These are phyloP conservation scores for Sepioteuthis lessoniana DNA, from an alignment of 2,888 invertebrate genomes.

Conservation along the genomic window DNA sequence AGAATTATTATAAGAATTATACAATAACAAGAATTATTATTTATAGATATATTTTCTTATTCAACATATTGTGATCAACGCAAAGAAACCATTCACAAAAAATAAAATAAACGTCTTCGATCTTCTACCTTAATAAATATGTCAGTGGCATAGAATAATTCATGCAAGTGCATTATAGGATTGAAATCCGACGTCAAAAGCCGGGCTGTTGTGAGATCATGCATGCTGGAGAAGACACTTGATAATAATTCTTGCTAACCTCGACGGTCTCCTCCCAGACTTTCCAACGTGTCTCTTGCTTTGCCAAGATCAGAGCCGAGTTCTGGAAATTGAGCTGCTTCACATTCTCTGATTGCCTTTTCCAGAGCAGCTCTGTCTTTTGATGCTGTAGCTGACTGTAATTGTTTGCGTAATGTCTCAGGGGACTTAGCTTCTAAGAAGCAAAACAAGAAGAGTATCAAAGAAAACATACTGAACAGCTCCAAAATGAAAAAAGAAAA, in stretches of 20 bases:
- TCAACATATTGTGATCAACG: too few relatives aligned
- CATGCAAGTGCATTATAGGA: neutral
- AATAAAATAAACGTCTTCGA: too few relatives aligned
- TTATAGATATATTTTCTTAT: too few relatives aligned
- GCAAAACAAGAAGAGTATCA: neutral
- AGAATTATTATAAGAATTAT: too few relatives aligned
- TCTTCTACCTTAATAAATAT: neutral
- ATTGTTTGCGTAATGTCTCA: neutral
- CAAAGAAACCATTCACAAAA: too few relatives aligned
- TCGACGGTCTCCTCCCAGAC: neutral
- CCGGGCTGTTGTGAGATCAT: neutral
- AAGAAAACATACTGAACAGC: neutral
- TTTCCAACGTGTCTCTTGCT: neutral
- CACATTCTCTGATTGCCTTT: neutral
- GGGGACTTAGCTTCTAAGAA: neutral
- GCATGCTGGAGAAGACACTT: neutral
- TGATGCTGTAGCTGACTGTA: neutral
- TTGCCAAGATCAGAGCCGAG: neutral
- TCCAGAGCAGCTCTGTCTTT: slow-evolving; percentile 37
- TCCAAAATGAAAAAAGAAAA: neutral
- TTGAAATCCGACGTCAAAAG: neutral
- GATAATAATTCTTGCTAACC: neutral
- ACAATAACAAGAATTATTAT: too few relatives aligned
- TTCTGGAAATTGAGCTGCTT: slow-evolving; percentile 24
- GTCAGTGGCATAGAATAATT: neutral